Evolutionary conservation across 2,797 vertebrate species (phyloP), one percentile per base, ranked within the genome.

Genomic region (Heteromormyrus szaboi): DNA sequence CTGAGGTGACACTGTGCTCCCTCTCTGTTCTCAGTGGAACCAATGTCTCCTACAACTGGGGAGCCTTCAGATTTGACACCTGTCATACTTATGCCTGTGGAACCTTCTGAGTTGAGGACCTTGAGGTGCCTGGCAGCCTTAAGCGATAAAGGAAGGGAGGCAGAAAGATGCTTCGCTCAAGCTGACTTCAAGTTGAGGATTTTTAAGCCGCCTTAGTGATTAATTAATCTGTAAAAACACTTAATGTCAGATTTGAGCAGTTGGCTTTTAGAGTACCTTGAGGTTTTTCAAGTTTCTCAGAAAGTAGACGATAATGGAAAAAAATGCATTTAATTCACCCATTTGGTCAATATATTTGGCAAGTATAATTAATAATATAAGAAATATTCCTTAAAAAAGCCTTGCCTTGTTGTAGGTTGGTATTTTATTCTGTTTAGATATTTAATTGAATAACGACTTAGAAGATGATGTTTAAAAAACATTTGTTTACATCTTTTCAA

Each of bases 61-160:
- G 83, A 50, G 90, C 91, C 89, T 92, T 91, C 90, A 91, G 90
- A 90, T 89, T 88, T 89, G 95, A 94, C 95, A 94, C 93, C 94
- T 95, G 95, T 94, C 95, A 92, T 91, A 95, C 96, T 94, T 94
- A 90, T 89, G 92, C 89, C 88, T 91, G 91, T 90, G 92, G 92
- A 95, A 95, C 92, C 94, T 94, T 93, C 93, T 91, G 90, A 91
- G 79, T 91, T 90, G 92, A 29, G 41, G 59, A 93, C 91, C 92
- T 89, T 90, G 93, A 91, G 94, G 88, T 92, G 89, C 85, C 89
- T 91, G 84, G 91, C 62, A 91, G 91, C 90, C 87, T 91, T 89
- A 90, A 84, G 65, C 5, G 65, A 90, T 89, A 89, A 91, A 88
- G 37, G 51, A 92, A 89, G 14, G 89, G 33, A 72, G 88, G 90